Evolutionary conservation across 2,888 invertebrate species (phyloP).

Genomic region (Zygothrica quintamaculata): DNA sequence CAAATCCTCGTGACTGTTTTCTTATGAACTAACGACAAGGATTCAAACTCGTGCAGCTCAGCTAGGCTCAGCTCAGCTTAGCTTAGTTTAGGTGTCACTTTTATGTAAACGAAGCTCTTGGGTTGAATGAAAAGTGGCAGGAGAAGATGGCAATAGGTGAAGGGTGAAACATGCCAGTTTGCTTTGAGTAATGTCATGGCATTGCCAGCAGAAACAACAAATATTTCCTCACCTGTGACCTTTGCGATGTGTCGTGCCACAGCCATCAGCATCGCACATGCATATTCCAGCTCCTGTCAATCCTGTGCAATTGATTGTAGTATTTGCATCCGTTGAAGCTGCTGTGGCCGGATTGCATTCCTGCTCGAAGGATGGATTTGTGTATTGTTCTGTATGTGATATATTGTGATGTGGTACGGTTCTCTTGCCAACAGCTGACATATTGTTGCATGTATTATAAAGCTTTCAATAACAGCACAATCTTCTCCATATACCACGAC

Average conservation of each 20-base stretch:
- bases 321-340: constrained; percentile 13
- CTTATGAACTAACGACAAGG: constrained; percentile 6
- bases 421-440: constrained; percentile 67
- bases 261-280: constrained; percentile 57
- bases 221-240: constrained; percentile 86
- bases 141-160: no score
- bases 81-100: constrained; percentile 56
- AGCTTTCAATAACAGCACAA: neutral
- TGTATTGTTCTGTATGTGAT: constrained; percentile 68
- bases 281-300: constrained; percentile 27
- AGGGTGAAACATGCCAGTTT: constrained; percentile 1
- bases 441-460: constrained; percentile 67
- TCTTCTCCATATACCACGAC: constrained; percentile 23
- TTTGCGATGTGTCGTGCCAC: constrained; percentile 87
- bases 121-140: constrained; percentile 9
- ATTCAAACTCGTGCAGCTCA: constrained; percentile 1
- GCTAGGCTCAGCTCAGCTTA: constrained; percentile 28
- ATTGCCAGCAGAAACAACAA: no score
- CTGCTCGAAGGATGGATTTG: constrained; percentile 80
- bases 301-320: constrained; percentile 69
- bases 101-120: constrained; percentile 38
- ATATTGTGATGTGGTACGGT: constrained; percentile 46
- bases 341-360: constrained; percentile 46
- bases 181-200: constrained; percentile 48
- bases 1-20: constrained; percentile 10